phyloP scores from a whole-genome alignment of 2,888 invertebrate species.

The Lasioglossum zephyrum region DNA sequence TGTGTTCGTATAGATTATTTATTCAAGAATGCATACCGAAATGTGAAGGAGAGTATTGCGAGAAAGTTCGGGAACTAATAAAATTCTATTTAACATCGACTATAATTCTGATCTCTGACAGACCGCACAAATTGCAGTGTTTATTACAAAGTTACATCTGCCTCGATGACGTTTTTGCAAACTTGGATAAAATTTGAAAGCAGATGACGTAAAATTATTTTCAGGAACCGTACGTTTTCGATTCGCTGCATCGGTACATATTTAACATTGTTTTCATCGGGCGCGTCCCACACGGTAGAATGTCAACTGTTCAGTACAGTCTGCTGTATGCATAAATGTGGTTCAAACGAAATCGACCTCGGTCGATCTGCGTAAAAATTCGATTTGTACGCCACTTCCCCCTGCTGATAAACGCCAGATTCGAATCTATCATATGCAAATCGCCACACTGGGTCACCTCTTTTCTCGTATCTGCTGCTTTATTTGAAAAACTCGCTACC shows the following conservation, averaged over 20 bases:
- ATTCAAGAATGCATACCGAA: too few relatives aligned
- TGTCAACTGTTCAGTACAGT: slow-evolving; percentile 32
- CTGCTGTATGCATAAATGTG: slow-evolving; percentile 56
- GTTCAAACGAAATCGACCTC: slow-evolving; percentile 50
- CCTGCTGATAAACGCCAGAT: slow-evolving; percentile 37
- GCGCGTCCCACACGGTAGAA: slow-evolving; percentile 8
- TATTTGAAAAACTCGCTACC: slow-evolving; percentile 7
- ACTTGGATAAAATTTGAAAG: not conserved
- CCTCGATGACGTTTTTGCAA: not conserved
- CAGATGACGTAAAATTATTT: not conserved
- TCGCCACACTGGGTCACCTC: slow-evolving; percentile 12
- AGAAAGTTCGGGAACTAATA: not conserved
- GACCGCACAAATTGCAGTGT: not conserved
- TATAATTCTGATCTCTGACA: not conserved
- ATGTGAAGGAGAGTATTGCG: too few relatives aligned
- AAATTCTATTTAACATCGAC: not conserved
- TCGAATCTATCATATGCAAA: slow-evolving; percentile 53
- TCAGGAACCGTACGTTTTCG: not conserved
- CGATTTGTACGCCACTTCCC: slow-evolving; percentile 48
- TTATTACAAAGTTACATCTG: not conserved
- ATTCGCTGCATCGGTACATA: not conserved
- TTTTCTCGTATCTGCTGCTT: slow-evolving; percentile 18
- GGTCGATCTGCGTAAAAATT: slow-evolving; percentile 58
- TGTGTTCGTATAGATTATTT: too few relatives aligned
- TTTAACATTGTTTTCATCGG: slow-evolving; percentile 20